These are phyloP conservation scores for Polydesmus complanatus DNA, from an alignment of 2,888 invertebrate species.

Conservation along the genomic window DNA sequence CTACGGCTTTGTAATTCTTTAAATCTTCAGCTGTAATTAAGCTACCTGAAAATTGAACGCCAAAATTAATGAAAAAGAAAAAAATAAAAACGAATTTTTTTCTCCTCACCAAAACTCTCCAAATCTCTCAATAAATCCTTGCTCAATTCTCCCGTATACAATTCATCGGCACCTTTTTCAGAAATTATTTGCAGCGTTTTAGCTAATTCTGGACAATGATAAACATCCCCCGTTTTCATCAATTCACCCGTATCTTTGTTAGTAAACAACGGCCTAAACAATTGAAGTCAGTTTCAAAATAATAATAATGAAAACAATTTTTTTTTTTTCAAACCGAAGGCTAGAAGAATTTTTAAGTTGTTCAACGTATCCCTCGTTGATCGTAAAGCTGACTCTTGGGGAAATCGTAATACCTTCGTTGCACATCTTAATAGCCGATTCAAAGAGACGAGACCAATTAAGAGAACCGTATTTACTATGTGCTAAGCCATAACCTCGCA, in stretches of 20 bases:
- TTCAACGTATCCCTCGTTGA: constrained; percentile 40
- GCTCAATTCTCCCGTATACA: constrained; percentile 62
- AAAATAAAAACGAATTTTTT: neutral
- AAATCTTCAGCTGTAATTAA: constrained; percentile 30
- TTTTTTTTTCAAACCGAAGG: constrained; percentile 36
- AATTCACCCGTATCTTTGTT: constrained; percentile 47
- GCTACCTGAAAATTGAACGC: constrained; percentile 27
- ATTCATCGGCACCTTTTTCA: constrained; percentile 49
- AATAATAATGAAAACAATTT: neutral
- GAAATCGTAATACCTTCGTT: constrained; percentile 44
- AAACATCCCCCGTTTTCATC: constrained; percentile 47
- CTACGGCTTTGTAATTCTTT: constrained; percentile 23
- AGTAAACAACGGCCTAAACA: constrained; percentile 34
- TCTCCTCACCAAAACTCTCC: constrained; percentile 31
- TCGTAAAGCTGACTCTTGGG: neutral
- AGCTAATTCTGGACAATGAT: constrained; percentile 50
- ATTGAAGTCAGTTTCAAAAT: neutral
- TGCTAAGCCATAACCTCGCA: constrained; percentile 35
- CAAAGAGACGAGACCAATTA: constrained; percentile 61
- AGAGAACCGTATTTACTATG: constrained; percentile 55
- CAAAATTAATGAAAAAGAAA: neutral
- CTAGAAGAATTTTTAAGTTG: constrained; percentile 45
- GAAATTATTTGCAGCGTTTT: constrained; percentile 54
- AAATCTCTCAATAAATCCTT: constrained; percentile 54
- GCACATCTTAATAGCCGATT: constrained; percentile 63